Evolutionary conservation across 1,140 invertebrate genomes (phyloP), one percentile per base, ranked within the genome.

Genomic region (Sycobia sp.): DNA sequence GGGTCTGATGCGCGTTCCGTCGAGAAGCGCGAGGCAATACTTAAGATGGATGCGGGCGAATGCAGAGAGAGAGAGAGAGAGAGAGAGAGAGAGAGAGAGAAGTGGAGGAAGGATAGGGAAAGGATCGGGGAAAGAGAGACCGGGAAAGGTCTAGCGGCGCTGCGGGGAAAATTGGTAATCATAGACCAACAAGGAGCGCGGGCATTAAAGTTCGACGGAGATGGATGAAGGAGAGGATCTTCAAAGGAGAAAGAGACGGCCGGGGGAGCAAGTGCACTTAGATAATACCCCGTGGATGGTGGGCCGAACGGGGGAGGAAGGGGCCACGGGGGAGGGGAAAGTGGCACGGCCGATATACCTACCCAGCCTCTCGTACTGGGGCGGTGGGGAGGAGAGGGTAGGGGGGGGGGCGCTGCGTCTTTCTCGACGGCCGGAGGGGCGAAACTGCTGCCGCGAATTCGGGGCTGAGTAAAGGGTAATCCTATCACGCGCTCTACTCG

Each of bases 381-480:
- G n/a, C n/a, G n/a, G n/a, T n/a, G n/a, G n/a, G n/a, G n/a, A n/a
- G n/a, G n/a, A n/a, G n/a, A n/a, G n/a, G n/a, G n/a, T n/a, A 63
- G 71, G 70, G 69, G 65, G 71, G 69, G 53, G 50, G 32, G 55
- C 57, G 43, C 67, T 59, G 61, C 58, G 67, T 68, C 62, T 73
- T 77, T 76, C 78, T 79, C 76, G 76, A 32, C 60, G 5, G 34
- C 22, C n/a, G n/a, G 5, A 1, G 18, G 22, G 43, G 44, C 7
- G 20, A 38, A 71, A 75, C 79, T 80, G 81, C 81, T 81, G 80
- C 71, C 79, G 43, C 73, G 77, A 81, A 78, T 81, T 81, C 75
- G 71, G n/a, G n/a, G 77, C 79, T 79, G 76, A 81, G 80, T 81
- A 80, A 81, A 81, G 80, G 79, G 80, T 81, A 82, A 82, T 81